Evolutionary conservation across 2,888 invertebrate genomes (phyloP).

Genomic region (Mystacides longicornis): DNA sequence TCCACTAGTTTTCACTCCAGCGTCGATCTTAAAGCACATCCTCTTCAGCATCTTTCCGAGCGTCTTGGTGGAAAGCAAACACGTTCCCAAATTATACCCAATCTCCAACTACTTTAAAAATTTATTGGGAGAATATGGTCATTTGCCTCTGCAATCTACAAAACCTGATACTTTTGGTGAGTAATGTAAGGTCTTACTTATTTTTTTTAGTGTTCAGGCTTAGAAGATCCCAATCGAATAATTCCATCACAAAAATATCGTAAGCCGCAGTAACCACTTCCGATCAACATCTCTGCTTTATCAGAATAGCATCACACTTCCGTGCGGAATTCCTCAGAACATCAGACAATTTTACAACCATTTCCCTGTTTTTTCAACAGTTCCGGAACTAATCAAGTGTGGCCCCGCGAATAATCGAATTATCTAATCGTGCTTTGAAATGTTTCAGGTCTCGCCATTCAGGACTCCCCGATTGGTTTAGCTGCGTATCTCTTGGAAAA

Average conservation of each 20-base stretch:
- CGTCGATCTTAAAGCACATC: constrained; percentile 33
- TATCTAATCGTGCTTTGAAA: no score
- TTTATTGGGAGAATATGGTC: constrained; percentile 46
- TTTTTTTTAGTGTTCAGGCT: no score
- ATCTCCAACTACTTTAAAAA: constrained; percentile 22
- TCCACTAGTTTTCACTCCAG: constrained; percentile 36
- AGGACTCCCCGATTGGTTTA: constrained; percentile 60
- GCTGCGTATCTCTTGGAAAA: constrained; percentile 70
- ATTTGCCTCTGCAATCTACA: constrained; percentile 74
- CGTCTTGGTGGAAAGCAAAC: constrained; percentile 47
- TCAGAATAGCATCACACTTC: no score
- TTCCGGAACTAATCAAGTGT: no score
- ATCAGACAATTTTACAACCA: no score
- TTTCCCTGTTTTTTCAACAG: no score
- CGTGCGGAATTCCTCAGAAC: no score
- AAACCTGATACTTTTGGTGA: constrained; percentile 83
- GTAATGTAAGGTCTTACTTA: constrained; percentile 23
- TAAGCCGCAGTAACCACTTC: no score
- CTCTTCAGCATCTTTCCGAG: constrained; percentile 52
- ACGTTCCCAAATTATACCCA: constrained; percentile 44
- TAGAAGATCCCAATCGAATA: no score
- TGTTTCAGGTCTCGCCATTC: constrained; percentile 49
- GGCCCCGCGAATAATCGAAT: no score
- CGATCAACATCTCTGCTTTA: no score
- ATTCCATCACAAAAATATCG: no score